Conservation (phyloP, 1,140 invertebrate species). For the Oryctes rhinoceros region DNA sequence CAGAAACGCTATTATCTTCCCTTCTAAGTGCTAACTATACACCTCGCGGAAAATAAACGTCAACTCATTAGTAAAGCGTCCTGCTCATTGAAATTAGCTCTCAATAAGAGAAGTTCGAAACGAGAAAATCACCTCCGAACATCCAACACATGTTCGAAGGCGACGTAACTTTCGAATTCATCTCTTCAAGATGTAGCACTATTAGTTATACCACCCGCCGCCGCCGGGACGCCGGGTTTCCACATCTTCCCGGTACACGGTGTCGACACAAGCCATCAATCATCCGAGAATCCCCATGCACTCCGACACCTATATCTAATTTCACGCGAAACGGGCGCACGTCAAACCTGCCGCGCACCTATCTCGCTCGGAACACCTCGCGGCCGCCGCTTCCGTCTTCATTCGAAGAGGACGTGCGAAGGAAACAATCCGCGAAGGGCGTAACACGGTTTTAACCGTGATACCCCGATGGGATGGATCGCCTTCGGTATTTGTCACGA, state of each 20-base stretch:
- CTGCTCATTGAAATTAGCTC: background rate
- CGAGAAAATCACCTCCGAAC: background rate
- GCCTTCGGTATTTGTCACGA: constrained; percentile 49
- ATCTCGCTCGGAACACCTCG: background rate
- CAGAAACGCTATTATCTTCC: no score
- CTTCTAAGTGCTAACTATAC: no score
- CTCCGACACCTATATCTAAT: constrained; percentile 48
- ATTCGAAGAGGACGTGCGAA: constrained; percentile 6
- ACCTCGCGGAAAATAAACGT: background rate
- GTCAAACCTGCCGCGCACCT: background rate
- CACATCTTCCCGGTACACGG: constrained; percentile 58
- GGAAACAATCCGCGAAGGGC: constrained; percentile 24
- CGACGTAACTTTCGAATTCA: constrained; percentile 20
- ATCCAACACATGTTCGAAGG: constrained; percentile 3
- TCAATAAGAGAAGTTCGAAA: background rate
- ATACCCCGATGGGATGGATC: constrained; percentile 45
- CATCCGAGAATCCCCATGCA: constrained; percentile 51
- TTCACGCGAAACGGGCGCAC: constrained; percentile 41
- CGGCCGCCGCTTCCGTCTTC: background rate
- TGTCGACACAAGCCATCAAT: constrained; percentile 61
- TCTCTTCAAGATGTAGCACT: constrained; percentile 47
- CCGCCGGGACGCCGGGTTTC: constrained; percentile 50
- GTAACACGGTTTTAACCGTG: constrained; percentile 44
- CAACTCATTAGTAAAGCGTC: background rate
- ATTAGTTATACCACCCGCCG: constrained; percentile 57